Base-by-base conservation (phyloP, 2,888 invertebrate species). In the Noctua comes region DNA sequence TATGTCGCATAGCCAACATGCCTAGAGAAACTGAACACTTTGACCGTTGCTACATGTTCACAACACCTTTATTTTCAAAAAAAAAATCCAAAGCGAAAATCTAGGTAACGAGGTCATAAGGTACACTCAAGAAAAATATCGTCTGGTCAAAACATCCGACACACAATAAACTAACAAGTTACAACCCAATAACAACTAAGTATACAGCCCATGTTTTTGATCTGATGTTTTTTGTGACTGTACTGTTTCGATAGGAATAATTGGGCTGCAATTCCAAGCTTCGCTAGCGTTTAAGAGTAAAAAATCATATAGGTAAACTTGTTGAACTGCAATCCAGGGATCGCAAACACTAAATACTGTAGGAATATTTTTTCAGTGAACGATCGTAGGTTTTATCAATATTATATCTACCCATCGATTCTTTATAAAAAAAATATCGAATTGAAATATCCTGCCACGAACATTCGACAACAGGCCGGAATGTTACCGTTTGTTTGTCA, bases 231-330 rank as follows among this genome's bases (percentile, higher is more conserved):
- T 64, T 85, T 68, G 54, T 51, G 64, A 40, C 57, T 62, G 31
- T 79, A 80, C 57, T 65, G 73, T 74, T 74, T 69, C 43, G 51
- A 74, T 84, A 31, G 66, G 31, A 73, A 77, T 76, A 76, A 83
- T 73, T 80, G 76, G 76, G 74, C 21, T 51, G 69, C 64, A 70
- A 69, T 73, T 46, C 65, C 48, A 27, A 82, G 31, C 64, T 54
- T n/a, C 21, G 36, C 27, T 59, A 27, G 65, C 31, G 68, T 46
- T 65, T 40, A 71, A 66, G 31, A 62, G 65, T 40, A 82, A 79
- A 51, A 69, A 78, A 65, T 46, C 64, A 83, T 21, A 66, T 51
- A 78, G 83, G 36, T 73, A 36, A 73, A 83, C 65, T 77, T 82
- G 72, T 83, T 82, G 83, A 82, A 65, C 57, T 69, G 40, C 1